Evolutionary conservation across 2,888 invertebrate genomes (phyloP), one percentile per base, ranked within the genome.

Genomic region (Eumacrocentrus americanus): DNA sequence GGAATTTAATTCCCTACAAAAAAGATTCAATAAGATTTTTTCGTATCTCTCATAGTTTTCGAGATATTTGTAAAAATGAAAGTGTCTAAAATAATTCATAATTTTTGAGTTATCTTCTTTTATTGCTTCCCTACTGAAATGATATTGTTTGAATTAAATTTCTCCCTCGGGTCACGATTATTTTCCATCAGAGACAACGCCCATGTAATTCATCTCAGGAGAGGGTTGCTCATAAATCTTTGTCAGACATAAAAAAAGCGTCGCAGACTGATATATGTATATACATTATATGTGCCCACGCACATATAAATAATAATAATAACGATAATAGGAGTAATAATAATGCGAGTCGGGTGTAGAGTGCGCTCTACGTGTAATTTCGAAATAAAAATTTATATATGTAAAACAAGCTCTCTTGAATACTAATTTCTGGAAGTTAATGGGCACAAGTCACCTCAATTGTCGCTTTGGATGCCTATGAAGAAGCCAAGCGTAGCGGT

Each of bases 291-390:
- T 25, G 46, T 46, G 46, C n/a, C 25, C n/a, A 46, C 23, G 46
- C 46, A 22, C 23, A 25, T 20, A 20, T 46, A 46, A 46, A 46
- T 46, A 46, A 46, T 46, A n/a, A 23, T 23, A 18, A 18, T 18
- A 20, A 42, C n/a, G 11, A 20, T 16, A 18, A 42, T 42, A 20
- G 11, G 16, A 1, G 20, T 16, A 18, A 42, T 42, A 7, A 42
- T 42, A 16, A 46, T 46, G 25, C 7, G 12, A 3, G 4, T 25
- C 14, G 7, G 6, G 12, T 3, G 18, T 44, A 16, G 18, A 4
- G 7, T 2, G 18, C 11, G 11, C 20, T 42, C 20, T 16, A 7
- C n/a, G n/a, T n/a, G n/a, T n/a, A n/a, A n/a, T n/a, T n/a, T n/a
- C 29, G 29, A 29, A 29, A 29, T 29, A 29, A 29, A 29, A 29